Evolutionary conservation across 2,888 invertebrate genomes (phyloP), one percentile per base, ranked within the genome.

Genomic region (Poecilus cupreus): DNA sequence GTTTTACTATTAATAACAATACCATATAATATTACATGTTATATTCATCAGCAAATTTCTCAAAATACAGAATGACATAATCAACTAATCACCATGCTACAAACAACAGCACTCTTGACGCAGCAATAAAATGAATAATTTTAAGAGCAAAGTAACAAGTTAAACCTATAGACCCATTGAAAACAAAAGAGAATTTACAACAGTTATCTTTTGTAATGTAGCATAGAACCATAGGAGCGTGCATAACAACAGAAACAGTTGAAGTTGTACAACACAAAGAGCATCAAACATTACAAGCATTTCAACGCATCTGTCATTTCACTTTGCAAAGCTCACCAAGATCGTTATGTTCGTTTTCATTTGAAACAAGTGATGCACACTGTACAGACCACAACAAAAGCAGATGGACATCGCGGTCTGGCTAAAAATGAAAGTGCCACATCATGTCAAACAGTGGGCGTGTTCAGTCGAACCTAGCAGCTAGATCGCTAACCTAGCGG

Each of bases 361-460:
- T 60, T 60, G 0, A 22, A 26, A 22, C 54, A 43, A 43, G 1
- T 43, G 43, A 43, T 43, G 43, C n/a, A 11, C 10, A 11, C 10
- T 43, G 43, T n/a, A 43, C 43, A 43, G 43, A 43, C 43, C 43
- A 43, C 43, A 43, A 43, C 43, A 43, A 43, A 43, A 13, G 43
- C 32, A 32, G 13, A 43, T n/a, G 43, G 10, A 43, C 43, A 43
- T 43, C 43, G 13, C 43, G 3, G 43, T 20, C 11, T 22, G n/a
- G 22, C 60, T 60, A 20, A 60, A 60, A 60, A 22, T 60, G 60
- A 60, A 26, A 20, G 60, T 60, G 20, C 60, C 60, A 60, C 60
- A 60, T 60, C 22, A 60, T 22, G n/a, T n/a, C n/a, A n/a, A n/a
- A n/a, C n/a, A n/a, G n/a, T n/a, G n/a, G n/a, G n/a, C n/a, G n/a